Percentiles rank a stretch among this genome's conserved stretches.
These are phyloP conservation scores for Brachionus paranguensis DNA, from an alignment of 1,140 invertebrate genomes.

Conservation along the genomic window DNA sequence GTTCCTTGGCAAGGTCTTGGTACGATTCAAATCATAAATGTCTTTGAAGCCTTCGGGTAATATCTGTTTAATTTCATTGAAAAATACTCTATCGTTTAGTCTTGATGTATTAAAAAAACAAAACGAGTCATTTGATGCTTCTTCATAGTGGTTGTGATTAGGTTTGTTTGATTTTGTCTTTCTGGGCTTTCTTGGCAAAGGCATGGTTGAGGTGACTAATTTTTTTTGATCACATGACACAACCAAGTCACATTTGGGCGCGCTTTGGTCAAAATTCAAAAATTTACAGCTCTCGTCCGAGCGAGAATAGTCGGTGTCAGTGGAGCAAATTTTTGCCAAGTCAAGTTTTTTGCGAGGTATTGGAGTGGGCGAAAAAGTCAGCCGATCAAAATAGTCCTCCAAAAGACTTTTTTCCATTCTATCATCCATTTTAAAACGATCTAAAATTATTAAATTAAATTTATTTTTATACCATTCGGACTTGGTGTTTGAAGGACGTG, in stretches of 20 bases:
- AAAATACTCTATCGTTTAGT: neutral
- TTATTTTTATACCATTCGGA: neutral
- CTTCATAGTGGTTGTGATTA: neutral
- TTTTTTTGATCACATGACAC: neutral
- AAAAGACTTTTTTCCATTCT: neutral
- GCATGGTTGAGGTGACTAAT: slow-evolving; percentile 5
- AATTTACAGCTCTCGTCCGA: neutral
- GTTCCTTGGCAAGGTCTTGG: neutral
- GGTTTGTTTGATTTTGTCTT: neutral
- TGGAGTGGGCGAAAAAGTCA: neutral
- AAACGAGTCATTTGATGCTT: neutral
- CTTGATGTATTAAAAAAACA: neutral
- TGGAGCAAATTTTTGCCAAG: neutral
- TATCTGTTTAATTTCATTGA: neutral
- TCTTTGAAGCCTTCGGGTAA: neutral
- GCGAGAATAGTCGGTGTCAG: neutral
- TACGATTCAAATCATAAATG: neutral
- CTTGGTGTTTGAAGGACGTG: neutral
- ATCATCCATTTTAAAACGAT: neutral
- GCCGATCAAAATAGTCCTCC: neutral
- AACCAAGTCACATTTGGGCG: neutral
- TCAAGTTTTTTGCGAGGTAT: neutral
- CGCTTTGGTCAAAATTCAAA: neutral
- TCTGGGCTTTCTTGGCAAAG: slow-evolving; percentile 26
- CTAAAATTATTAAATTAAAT: neutral